Evolutionary conservation across 2,797 vertebrate genomes (phyloP).

Genomic region (Lateolabrax maculatus): DNA sequence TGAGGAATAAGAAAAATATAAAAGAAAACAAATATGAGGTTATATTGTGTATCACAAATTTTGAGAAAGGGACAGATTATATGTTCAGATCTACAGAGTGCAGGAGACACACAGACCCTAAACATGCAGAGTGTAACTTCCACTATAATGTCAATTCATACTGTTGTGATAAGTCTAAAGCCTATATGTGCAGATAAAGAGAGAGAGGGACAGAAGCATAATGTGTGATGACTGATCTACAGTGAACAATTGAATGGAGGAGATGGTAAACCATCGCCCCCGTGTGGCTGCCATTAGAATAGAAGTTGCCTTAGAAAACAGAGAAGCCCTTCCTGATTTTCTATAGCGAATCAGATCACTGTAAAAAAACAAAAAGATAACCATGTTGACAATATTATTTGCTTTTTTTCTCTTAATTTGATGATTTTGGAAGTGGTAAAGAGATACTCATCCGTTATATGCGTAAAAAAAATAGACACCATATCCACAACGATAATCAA

Average conservation of each 20-base stretch:
- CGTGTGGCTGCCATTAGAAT: constrained; percentile 78
- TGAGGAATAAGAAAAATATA: constrained; percentile 87
- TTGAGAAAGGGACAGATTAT: constrained; percentile 76
- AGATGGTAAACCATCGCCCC: constrained; percentile 69
- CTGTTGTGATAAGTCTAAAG: constrained; percentile 58
- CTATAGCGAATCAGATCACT: constrained; percentile 57
- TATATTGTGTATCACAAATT: constrained; percentile 85
- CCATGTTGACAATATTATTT: constrained; percentile 31
- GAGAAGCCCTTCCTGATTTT: constrained; percentile 70
- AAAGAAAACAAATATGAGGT: constrained; percentile 85
- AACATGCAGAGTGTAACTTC: constrained; percentile 73
- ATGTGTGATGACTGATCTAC: constrained; percentile 44
- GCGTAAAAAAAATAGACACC: constrained; percentile 75
- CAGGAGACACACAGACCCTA: constrained; percentile 64
- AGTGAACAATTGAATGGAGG: constrained; percentile 26
- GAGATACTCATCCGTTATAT: constrained; percentile 59
- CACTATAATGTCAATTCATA: constrained; percentile 56
- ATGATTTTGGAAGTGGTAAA: constrained; percentile 66
- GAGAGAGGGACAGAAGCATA: constrained; percentile 4
- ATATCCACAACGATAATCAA: constrained; percentile 82
- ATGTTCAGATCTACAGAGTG: constrained; percentile 68
- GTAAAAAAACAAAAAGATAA: constrained; percentile 41
- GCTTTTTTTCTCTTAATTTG: constrained; percentile 38
- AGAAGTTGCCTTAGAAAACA: constrained; percentile 68
- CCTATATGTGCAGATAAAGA: constrained; percentile 44